These are phyloP conservation scores for Ochropacha duplaris DNA, from an alignment of 2,888 invertebrate genomes.

Conservation along the genomic window DNA sequence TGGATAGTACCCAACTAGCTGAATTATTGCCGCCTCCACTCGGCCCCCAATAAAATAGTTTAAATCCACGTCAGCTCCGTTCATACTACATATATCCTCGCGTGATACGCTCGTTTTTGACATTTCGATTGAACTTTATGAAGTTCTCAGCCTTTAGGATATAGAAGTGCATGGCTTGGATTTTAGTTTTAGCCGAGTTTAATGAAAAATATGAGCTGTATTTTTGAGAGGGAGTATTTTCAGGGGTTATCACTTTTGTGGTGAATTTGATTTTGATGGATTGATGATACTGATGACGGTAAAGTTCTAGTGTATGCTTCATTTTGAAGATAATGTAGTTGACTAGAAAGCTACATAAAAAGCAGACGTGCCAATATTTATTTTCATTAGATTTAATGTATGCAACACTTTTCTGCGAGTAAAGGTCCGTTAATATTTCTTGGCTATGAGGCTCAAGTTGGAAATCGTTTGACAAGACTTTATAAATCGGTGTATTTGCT, in stretches of 20 bases:
- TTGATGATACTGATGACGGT: not conserved
- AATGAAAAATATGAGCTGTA: not conserved
- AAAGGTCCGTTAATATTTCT: no score
- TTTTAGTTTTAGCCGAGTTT: conserved; percentile 3
- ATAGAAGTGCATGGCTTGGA: not conserved
- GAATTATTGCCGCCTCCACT: conserved; percentile 42
- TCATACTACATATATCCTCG: conserved; percentile 31
- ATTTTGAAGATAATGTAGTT: no score
- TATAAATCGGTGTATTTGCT: no score
- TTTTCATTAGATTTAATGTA: no score
- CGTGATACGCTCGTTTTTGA: conserved; percentile 40
- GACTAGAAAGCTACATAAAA: no score
- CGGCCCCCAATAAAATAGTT: conserved; percentile 51
- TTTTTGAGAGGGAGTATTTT: not conserved
- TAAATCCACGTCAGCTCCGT: conserved; percentile 43
- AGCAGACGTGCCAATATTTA: no score
- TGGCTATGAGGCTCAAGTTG: no score
- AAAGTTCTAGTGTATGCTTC: no score
- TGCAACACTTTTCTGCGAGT: no score
- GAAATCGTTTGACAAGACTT: no score
- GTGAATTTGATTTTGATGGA: not conserved
- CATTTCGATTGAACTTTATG: conserved; percentile 7
- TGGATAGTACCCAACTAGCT: conserved; percentile 51
- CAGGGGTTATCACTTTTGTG: no score
- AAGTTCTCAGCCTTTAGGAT: not conserved